Evolutionary conservation across 2,797 vertebrate genomes (phyloP).

Genomic region (Anguilla pacifica): DNA sequence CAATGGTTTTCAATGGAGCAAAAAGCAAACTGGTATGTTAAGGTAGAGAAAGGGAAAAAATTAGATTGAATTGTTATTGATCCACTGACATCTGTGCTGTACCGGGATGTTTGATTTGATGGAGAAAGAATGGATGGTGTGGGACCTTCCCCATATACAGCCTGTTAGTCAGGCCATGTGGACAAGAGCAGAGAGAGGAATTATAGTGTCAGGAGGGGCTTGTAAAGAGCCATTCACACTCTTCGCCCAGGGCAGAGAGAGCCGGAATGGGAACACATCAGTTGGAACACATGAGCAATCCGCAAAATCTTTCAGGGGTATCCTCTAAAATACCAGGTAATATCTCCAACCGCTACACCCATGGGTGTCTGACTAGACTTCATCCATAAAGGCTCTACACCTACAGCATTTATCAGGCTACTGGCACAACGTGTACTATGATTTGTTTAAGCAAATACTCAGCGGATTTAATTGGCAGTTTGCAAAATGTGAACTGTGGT

Average conservation of each 20-base stretch:
- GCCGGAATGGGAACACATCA: not conserved
- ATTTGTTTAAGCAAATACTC: not conserved
- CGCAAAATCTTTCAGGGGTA: too few species aligned
- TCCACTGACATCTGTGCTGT: not conserved
- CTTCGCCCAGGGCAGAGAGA: not conserved
- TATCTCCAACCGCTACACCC: too few species aligned
- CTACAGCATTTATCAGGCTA: not conserved
- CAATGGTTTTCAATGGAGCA: not conserved
- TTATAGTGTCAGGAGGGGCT: not conserved
- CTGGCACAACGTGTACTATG: not conserved
- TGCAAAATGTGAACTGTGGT: not conserved
- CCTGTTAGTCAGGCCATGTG: not conserved
- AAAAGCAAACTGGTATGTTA: not conserved
- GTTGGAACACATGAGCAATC: too few species aligned
- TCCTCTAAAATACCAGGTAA: too few species aligned
- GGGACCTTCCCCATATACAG: not conserved
- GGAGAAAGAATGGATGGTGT: not conserved
- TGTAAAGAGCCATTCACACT: not conserved
- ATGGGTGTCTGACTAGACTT: not conserved
- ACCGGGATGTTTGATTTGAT: conserved; percentile 5
- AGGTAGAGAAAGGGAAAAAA: not conserved
- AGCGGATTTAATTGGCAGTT: not conserved
- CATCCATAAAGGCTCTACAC: not conserved
- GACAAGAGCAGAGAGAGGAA: not conserved
- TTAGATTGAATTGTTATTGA: conserved; percentile 29